Base-by-base conservation (phyloP, 2,888 invertebrate genomes). In the Machimus rusticus region DNA sequence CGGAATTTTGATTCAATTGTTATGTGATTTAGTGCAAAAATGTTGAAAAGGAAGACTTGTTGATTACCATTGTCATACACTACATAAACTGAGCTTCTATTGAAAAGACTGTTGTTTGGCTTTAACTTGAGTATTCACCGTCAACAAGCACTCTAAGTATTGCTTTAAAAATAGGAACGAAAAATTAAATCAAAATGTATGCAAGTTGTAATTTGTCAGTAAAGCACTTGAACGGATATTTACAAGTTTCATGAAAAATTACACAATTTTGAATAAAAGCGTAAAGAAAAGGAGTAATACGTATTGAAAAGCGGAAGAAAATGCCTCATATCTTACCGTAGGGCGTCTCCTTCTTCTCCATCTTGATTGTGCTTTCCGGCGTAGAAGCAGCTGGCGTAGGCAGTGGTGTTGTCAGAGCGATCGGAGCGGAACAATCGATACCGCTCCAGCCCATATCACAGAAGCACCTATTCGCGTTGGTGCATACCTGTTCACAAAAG, bases 281-380 rank as follows among this genome's bases (percentile, higher is more conserved):
- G 14, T 66, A 66, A 86, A 77, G 51, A 55, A 87, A 82, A 78
- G 37, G 55, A 76, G 28, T 14, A 46, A 16, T 87, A 43, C 31
- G 4, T 84, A 74, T 85, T 37, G 23, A 43, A 39, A 74, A 19
- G 37, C 23, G 79, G 43, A 31, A 46, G 74, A 76, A 46, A 14
- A 85, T 39, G 31, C 66, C 34, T 87, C 78, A 87, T 37, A 88
- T 90, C 97, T 95, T 96, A 97, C 97, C 97, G 96, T 97, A 97
- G 94, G 97, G 96, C 94, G 97, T 97, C 95, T 97, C 97, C 95
- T 97, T 97, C 93, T 96, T 97, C 92, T 95, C 95, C 96, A 96
- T 96, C 92, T 94, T 94, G 90, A 94, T 94, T 89, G 94, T 93
- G 91, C 94, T 94, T 90, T 93, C 93, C 87, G 95, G 94, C 55